A percentile compares a stretch with the other conserved stretches of the same genome.
phyloP scores from a whole-genome alignment of 2,113 vertebrate species.

The Prinia subflava region DNA sequence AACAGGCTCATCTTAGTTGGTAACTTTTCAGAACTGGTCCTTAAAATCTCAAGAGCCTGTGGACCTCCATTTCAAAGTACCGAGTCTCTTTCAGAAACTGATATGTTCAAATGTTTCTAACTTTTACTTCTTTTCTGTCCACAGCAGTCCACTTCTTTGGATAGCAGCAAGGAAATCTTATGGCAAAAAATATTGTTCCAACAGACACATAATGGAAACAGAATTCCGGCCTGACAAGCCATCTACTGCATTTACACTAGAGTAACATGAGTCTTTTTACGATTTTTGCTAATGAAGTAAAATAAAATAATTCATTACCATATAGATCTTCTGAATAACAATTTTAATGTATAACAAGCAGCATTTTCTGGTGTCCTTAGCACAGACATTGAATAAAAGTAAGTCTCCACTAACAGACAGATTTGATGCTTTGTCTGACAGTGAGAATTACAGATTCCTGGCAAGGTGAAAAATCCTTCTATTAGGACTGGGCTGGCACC shows the following conservation, averaged over 20 bases:
- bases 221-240: not conserved
- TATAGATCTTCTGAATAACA: not conserved
- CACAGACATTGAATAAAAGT: not conserved
- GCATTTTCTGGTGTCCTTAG: not conserved
- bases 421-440: not conserved
- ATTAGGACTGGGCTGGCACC: not conserved
- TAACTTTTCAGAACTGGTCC: not conserved
- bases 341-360: not conserved
- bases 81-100: not conserved
- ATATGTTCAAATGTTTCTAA: not conserved
- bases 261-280: fast-evolving
- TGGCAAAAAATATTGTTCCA: not conserved
- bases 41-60: not conserved
- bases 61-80: not conserved
- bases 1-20: not conserved
- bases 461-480: not conserved
- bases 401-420: not conserved
- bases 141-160: not conserved
- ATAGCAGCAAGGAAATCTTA: not conserved
- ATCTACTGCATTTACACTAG: not conserved
- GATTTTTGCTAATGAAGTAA: not conserved
- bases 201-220: not conserved
- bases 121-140: not conserved
- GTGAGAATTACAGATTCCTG: not conserved
- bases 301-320: not conserved